A percentile compares a stretch with the other conserved stretches of the same genome.
These are phyloP conservation scores for Phania funesta DNA, from an alignment of 2,888 invertebrate genomes.

Conservation along the genomic window DNA sequence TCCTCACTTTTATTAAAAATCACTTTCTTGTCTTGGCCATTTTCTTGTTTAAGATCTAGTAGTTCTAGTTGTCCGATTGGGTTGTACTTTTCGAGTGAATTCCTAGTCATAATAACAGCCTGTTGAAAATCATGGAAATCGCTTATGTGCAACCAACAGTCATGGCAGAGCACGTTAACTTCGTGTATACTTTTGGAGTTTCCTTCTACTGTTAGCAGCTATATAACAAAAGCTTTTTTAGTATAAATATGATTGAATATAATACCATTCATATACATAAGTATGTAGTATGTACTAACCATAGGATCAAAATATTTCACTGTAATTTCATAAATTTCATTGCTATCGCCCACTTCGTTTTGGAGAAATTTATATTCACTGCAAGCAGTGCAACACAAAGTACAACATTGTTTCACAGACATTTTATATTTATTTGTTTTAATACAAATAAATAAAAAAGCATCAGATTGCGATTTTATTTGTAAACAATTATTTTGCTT, in stretches of 20 bases:
- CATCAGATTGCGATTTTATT: slow-evolving; percentile 3
- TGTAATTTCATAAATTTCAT: slow-evolving; percentile 57
- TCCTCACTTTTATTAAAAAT: not conserved
- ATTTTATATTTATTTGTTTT: slow-evolving; percentile 12
- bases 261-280: not conserved
- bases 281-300: slow-evolving; percentile 26
- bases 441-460: not conserved
- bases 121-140: slow-evolving; percentile 61
- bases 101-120: slow-evolving; percentile 31
- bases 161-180: slow-evolving; percentile 36
- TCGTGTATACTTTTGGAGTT: not conserved
- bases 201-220: slow-evolving; percentile 29
- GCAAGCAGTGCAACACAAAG: slow-evolving; percentile 42
- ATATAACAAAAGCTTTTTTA: not conserved
- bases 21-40: not conserved
- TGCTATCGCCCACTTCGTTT: slow-evolving; percentile 48
- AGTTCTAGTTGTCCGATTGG: slow-evolving; percentile 13
- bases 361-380: slow-evolving; percentile 43
- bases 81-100: not conserved
- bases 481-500: slow-evolving; percentile 38
- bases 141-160: slow-evolving; percentile 57
- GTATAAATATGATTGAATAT: not conserved
- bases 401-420: slow-evolving; percentile 47
- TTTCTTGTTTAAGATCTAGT: slow-evolving; percentile 34
- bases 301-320: slow-evolving; percentile 64